phyloP scores from a whole-genome alignment of 2,797 vertebrate species.

The Cossypha heuglini region DNA sequence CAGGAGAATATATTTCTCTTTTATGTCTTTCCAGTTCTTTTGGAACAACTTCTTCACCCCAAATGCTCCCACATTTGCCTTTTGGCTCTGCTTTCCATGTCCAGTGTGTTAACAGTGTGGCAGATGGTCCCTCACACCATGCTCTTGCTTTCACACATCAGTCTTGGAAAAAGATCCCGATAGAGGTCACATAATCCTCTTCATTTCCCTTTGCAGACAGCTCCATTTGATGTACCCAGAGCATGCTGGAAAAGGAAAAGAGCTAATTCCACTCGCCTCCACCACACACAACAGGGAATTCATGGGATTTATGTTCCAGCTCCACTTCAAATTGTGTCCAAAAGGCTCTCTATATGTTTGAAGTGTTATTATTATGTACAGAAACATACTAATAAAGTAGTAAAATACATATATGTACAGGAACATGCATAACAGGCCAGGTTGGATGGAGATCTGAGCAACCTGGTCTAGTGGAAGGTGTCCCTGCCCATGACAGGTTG shows the following conservation, averaged over 20 bases:
- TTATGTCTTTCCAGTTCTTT: not conserved
- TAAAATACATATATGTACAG: not conserved
- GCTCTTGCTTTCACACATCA: not conserved
- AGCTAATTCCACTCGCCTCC: not conserved
- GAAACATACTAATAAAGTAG: not conserved
- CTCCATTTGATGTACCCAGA: not conserved
- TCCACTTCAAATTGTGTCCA: not conserved
- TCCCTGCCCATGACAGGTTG: not conserved
- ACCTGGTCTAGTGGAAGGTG: not conserved
- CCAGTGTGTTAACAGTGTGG: rapidly evolving
- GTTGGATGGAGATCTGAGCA: not conserved
- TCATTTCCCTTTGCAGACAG: not conserved
- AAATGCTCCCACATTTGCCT: rapidly evolving
- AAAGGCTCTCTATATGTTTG: not conserved
- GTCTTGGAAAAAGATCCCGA: not conserved
- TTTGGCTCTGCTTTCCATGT: not conserved
- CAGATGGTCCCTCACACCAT: not conserved
- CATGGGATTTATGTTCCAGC: not conserved
- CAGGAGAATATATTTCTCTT: not conserved
- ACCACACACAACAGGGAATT: not conserved
- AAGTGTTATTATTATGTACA: not conserved
- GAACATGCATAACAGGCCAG: not conserved
- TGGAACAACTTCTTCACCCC: not conserved
- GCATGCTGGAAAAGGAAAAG: not conserved
- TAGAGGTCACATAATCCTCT: not conserved